These are phyloP conservation scores for Sula dactylatra DNA, from an alignment of 2,113 vertebrate genomes.

Conservation along the genomic window DNA sequence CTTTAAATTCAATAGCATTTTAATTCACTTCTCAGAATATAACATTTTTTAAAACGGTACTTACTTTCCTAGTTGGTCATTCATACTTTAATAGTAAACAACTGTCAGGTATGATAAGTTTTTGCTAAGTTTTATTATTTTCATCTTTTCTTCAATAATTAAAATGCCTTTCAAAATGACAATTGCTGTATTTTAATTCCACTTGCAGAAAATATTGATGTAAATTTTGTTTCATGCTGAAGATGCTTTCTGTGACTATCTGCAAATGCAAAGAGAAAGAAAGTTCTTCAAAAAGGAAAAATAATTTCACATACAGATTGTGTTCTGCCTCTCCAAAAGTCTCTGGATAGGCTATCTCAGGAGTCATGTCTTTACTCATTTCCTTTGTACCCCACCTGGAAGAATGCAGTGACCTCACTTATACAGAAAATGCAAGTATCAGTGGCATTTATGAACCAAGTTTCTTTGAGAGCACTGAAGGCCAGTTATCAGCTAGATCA, in stretches of 20 bases:
- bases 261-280: not conserved
- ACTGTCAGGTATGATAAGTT: not conserved
- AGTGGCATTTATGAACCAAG: not conserved
- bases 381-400: not conserved
- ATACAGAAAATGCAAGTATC: not conserved
- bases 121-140: not conserved
- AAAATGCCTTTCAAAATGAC: not conserved
- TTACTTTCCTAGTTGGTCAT: not conserved
- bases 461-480: not conserved
- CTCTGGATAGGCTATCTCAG: not conserved
- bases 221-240: not conserved
- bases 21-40: not conserved
- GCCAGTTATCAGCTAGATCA: not conserved
- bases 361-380: not conserved
- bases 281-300: not conserved
- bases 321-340: not conserved
- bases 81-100: not conserved
- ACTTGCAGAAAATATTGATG: not conserved
- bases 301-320: not conserved
- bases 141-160: not conserved
- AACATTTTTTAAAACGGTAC: not conserved
- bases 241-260: not conserved
- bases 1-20: not conserved
- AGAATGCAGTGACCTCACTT: not conserved
- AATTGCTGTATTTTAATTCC: not conserved